Base-by-base conservation (phyloP, 2,888 invertebrate genomes). In the Scaeva pyrastri region DNA sequence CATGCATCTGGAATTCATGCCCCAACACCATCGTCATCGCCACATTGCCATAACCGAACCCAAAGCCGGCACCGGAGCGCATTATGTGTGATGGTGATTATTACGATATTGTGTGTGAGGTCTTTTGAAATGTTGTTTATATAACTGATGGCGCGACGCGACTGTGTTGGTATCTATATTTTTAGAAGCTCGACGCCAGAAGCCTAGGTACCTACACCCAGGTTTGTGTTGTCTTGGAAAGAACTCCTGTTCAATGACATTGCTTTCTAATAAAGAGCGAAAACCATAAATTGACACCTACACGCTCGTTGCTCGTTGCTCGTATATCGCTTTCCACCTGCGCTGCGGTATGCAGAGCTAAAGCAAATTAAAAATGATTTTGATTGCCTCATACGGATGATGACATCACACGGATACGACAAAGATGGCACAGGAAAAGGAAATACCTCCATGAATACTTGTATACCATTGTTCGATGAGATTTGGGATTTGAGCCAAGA, bases 1-100 rank as follows among this genome's bases (percentile, higher is more conserved):
- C 60, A 78, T 68, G 78, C 73, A 83, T 70, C 62, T 64, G 73
- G 73, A 83, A 83, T 74, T 73, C 56, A 72, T 52, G 50, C 64
- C 41, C 52, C 52, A 68, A 52, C 50, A 52, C 68, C 41, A 60
- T 19, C 39, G 26, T 12, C 16, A 64, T 48, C 6, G 45, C 12
- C 41, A 21, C 41, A 7, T 31, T 7, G 31, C 31, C 31, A 31
- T n/a, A n/a, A n/a, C n/a, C n/a, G n/a, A 31, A 31, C 31, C 31
- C 31, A 31, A 31, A 31, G 31, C 31, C 31, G 6, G 45, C n/a
- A 31, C 68, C 62, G 6, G 45, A 64, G 64, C 60, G 41, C 60
- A 60, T 60, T 60, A 41, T 66, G 19, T 50, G 19, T 50, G 31
- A 50, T 31, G 48, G 31, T 48, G 50, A 66, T 66, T 66, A 48